Conservation (phyloP, 2,888 invertebrate species). For the Choristoneura rosaceana region DNA sequence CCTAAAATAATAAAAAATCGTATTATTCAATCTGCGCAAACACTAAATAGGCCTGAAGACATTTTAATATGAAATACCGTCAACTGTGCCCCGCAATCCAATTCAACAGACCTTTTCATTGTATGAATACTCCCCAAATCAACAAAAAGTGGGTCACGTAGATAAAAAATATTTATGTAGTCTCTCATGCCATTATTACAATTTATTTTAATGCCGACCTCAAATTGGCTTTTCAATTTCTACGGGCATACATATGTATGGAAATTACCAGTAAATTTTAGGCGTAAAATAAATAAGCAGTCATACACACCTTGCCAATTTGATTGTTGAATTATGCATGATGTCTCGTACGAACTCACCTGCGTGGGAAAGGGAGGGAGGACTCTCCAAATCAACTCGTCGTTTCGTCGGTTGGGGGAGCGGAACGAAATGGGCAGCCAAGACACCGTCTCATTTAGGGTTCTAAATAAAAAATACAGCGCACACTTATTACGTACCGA, state of each 20-base stretch:
- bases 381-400: constrained; percentile 64
- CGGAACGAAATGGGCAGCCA: constrained; percentile 74
- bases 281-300: constrained; percentile 78
- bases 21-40: background rate
- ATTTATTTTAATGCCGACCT: constrained; percentile 40
- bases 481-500: constrained; percentile 59
- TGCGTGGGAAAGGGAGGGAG: constrained; percentile 61
- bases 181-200: constrained; percentile 19
- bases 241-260: constrained; percentile 58
- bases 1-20: background rate
- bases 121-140: constrained; percentile 29
- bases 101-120: constrained; percentile 32
- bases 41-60: constrained; percentile 17
- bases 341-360: constrained; percentile 73
- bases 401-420: constrained; percentile 62
- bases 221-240: constrained; percentile 47
- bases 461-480: constrained; percentile 63
- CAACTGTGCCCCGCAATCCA: constrained; percentile 30
- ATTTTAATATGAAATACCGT: constrained; percentile 27
- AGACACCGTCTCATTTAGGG: constrained; percentile 65
- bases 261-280: constrained; percentile 73
- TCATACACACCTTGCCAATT: constrained; percentile 80
- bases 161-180: constrained; percentile 24
- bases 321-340: constrained; percentile 84
- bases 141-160: constrained; percentile 28